Evolutionary conservation across 2,888 invertebrate genomes (phyloP), one percentile per base, ranked within the genome.

Genomic region (Acronicta psi): DNA sequence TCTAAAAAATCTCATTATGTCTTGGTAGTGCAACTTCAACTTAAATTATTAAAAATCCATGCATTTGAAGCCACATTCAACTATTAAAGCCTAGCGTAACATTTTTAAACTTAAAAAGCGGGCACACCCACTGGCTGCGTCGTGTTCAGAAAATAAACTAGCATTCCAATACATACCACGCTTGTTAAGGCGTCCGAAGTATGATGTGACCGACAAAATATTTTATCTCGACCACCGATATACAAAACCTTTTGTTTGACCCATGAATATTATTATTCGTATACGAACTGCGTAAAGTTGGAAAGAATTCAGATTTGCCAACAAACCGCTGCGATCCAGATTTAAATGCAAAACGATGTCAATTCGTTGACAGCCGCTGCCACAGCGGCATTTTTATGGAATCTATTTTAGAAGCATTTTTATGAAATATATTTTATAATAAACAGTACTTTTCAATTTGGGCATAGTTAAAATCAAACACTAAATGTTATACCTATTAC

Each of bases 151-250:
- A 56, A 59, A 73, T 65, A 66, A 62, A 69, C 2, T 53, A 63
- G 47, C 18, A 59, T 69, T 55, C 58, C 52, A 43, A 70, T 63
- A 50, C 65, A 59, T 55, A 59, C 52, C 46, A 44, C 31, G 14
- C 49, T 17, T 49, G 20, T 54, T 50, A 37, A 45, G 23, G 18
- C 49, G 42, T 46, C 37, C 40, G 36, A 25, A 38, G 59, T 44
- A 42, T 53, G 53, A 63, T 57, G 59, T 69, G 62, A 60, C 59
- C 17, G 45, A 25, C 67, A 44, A n/a, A n/a, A 71, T 74, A 65
- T 67, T 63, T 77, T 65, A 74, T 74, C 67, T 60, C 56, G 40
- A 72, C 65, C 59, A 54, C 49, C 55, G 69, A 59, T 67, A 57
- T 52, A 50, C 44, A 42, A 68, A 53, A 65, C 59, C 59, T 59